Base-by-base conservation (phyloP, 1,140 invertebrate genomes). In the Dufourea novaeangliae region DNA sequence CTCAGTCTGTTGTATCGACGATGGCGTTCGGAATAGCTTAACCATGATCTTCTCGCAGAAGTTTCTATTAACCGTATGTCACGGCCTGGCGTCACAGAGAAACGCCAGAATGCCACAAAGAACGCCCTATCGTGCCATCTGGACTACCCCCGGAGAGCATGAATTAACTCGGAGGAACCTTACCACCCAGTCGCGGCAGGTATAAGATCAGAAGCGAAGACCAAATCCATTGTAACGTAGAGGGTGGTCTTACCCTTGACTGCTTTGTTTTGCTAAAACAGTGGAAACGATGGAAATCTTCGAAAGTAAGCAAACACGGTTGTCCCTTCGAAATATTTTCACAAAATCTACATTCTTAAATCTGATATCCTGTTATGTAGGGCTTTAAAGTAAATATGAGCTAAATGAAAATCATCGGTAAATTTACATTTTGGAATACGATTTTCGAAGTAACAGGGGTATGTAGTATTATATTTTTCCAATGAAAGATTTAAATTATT, bases 51-150 rank as follows among this genome's bases (percentile, higher is more conserved):
- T 70, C 70, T 76, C 50, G 41, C 52, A 63, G 77, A 84, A 52
- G 68, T 83, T 83, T 83, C 82, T 82, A 84, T 84, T 83, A 83
- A 83, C 71, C 82, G 78, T 78, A 74, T 78, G 79, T 75, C 63
- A 57, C 34, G 34, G 27, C 20, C 32, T 25, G 25, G 44, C 59
- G 72, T 83, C 78, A 39, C 64, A 50, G 64, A 70, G 68, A 78
- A 82, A 73, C 57, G 59, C 82, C 80, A 63, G 75, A 64, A 73
- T 74, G 64, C 73, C 72, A 82, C 80, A 79, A 82, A 83, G 75
- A 69, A 44, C 71, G 14, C 41, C 64, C 75, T 79, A 82, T 83
- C 82, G 56, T 50, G 69, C 80, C 82, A 83, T 82, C 82, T 83
- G 80, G 69, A 61, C 69, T 34, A 44, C 64, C 73, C n/a, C 50